Evolutionary conservation across 2,888 invertebrate genomes (phyloP), one percentile per base, ranked within the genome.

Genomic region (Linnaemya vulpina): DNA sequence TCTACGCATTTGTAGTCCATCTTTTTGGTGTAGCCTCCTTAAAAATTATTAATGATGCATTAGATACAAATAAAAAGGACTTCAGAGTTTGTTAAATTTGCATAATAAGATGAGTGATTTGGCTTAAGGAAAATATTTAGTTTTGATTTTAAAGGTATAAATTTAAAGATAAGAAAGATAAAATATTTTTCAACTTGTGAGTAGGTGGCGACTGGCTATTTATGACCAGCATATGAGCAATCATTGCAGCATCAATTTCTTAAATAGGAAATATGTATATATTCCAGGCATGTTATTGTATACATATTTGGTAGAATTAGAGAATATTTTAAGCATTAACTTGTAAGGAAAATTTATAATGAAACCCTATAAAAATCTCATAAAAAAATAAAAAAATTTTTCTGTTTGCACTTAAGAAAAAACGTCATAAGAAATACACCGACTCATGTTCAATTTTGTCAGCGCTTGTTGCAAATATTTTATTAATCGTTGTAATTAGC

Each of bases 401-500:
- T 55, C 15, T 17, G 25, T 46, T 15, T 17, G 49, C 30, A 71
- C n/a, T 25, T 70, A 11, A 22, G 43, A 25, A n/a, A 13, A 25
- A 38, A 9, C 15, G 13, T 20, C 5, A 22, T 10, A 8, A 35
- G 43, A 43, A 49, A 20, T 10, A 22, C n/a, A 13, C n/a, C 7
- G 8, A 38, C 51, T 35, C 35, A 67, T 68, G 15, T 58, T 49
- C 17, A n/a, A 20, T 15, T 51, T 73, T 78, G 78, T 55, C 77
- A 77, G 73, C 67, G 60, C 17, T 30, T 78, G 74, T 55, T 58
- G 62, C 65, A 79, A 71, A 79, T 79, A 79, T 75, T 79, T 83
- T 78, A 74, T 79, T 74, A 83, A 83, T 75, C 49, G 49, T 25
- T 43, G 68, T 78, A 83, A 83, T 79, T 79, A 75, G 75, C 65